A percentile compares a stretch with the other conserved stretches of the same genome.
Conservation (phyloP, 2,888 invertebrate species). For the Pecten maximus region DNA sequence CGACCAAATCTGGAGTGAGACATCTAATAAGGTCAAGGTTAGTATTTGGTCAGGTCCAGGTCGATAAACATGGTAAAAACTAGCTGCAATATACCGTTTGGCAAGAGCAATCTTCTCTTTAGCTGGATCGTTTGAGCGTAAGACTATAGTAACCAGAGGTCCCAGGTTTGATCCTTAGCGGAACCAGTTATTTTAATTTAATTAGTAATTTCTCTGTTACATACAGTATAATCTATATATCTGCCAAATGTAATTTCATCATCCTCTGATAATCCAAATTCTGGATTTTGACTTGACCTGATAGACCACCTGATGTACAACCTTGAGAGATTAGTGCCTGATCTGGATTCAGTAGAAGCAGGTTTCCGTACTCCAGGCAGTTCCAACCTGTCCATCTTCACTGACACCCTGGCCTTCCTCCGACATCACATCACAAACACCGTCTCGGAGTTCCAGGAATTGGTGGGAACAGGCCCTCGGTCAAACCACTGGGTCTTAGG, state of each 20-base stretch:
- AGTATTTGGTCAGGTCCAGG: background rate
- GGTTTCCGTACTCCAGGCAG: constrained; percentile 61
- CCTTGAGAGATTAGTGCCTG: background rate
- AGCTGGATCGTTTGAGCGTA: too few species aligned
- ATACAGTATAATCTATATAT: too few species aligned
- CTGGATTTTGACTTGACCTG: too few species aligned
- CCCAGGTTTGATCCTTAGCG: too few species aligned
- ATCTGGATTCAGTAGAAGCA: constrained; percentile 37
- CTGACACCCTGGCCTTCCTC: constrained; percentile 63
- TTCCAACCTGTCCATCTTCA: constrained; percentile 61
- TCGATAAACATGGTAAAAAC: too few species aligned
- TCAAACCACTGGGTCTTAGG: background rate
- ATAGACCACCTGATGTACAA: constrained; percentile 26
- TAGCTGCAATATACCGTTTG: too few species aligned
- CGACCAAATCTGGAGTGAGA: constrained; percentile 63
- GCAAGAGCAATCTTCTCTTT: too few species aligned
- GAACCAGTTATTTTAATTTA: too few species aligned
- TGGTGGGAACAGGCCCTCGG: constrained; percentile 51
- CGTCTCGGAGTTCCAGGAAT: constrained; percentile 47
- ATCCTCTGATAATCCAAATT: too few species aligned
- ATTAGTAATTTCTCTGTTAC: too few species aligned
- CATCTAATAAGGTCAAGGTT: constrained; percentile 57
- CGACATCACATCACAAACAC: constrained; percentile 52
- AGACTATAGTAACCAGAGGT: too few species aligned
- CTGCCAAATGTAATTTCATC: too few species aligned